Conservation (phyloP, 2,113 vertebrate species). For the Pristiophorus japonicus region DNA sequence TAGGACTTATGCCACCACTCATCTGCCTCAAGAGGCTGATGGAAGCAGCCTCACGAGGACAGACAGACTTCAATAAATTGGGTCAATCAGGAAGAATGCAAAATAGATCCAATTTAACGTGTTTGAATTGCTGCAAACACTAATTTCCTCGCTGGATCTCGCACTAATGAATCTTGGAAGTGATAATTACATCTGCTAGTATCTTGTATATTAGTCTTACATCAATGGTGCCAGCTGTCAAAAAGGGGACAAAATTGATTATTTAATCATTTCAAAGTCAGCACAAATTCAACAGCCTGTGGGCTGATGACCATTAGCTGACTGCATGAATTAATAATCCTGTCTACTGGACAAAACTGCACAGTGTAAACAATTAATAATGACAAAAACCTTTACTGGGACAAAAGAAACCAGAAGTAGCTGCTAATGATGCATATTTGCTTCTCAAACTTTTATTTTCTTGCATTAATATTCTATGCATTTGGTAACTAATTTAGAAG, state of each 20-base stretch:
- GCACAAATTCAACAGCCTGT: not conserved
- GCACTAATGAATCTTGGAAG: not conserved
- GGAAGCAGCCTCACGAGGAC: not conserved
- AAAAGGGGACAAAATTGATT: constrained; percentile 3
- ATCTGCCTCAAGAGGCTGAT: not conserved
- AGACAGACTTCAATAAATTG: not conserved
- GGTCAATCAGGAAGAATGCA: not conserved
- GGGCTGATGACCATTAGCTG: too few species aligned
- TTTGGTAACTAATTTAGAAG: not conserved
- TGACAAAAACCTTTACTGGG: not conserved
- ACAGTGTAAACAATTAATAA: not conserved
- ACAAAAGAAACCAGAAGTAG: not conserved
- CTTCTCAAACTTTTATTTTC: not conserved
- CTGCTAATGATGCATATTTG: not conserved
- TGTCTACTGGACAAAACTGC: not conserved
- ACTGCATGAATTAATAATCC: not conserved
- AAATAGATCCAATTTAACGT: not conserved
- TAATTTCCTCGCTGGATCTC: not conserved
- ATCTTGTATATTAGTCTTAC: not conserved
- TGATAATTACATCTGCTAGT: constrained; percentile 5
- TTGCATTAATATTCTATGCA: not conserved
- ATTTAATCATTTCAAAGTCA: constrained; percentile 11
- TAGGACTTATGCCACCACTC: not conserved
- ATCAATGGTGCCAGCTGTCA: not conserved
- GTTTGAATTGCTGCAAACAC: not conserved